Evolutionary conservation across 1,140 invertebrate genomes (phyloP), one percentile per base, ranked within the genome.

Genomic region (Drosophila sproati): DNA sequence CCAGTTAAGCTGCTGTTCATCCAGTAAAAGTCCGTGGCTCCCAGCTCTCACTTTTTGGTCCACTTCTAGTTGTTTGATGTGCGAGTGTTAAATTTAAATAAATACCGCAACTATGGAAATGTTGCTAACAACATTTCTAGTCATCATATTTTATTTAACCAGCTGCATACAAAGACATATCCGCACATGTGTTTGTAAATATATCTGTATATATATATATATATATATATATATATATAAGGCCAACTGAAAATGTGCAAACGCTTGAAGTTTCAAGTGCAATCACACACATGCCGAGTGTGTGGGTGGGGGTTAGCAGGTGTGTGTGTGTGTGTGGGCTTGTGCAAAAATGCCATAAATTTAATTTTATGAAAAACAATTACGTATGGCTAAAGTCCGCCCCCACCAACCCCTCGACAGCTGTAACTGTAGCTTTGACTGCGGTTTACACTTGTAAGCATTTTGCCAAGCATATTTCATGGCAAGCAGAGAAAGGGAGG

Each of bases 351-450:
- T 88, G 80, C 80, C 85, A 88, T 89, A 88, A 88, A 88, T 88
- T 88, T 85, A 78, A 88, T 88, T 89, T 89, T 85, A 88, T 88
- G 87, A 88, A 88, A 88, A 88, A 88, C 85, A 89, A 88, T 88
- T 88, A 88, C 85, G 71, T 77, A 78, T 82, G 74, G 73, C 54
- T 57, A 71, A 57, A 77, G 80, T 63, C 55, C 77, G 43, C 48
- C 45, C 7, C 48, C 32, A 8, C 45, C 12, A 39, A 20, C 62
- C 39, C 63, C 68, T 73, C 80, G 83, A 88, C 85, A 85, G 74
- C 64, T 83, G 61, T 80, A 89, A 80, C 89, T 85, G 80, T 78
- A 20, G 77, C 85, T 73, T 64, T 68, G 73, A 71, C 85, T 89
- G 85, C 89, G 85, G 85, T 89, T 88, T 88, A 88, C 80, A 88